Evolutionary conservation across 1,140 invertebrate species (phyloP).

Genomic region (Dolichoris vasculosae): DNA sequence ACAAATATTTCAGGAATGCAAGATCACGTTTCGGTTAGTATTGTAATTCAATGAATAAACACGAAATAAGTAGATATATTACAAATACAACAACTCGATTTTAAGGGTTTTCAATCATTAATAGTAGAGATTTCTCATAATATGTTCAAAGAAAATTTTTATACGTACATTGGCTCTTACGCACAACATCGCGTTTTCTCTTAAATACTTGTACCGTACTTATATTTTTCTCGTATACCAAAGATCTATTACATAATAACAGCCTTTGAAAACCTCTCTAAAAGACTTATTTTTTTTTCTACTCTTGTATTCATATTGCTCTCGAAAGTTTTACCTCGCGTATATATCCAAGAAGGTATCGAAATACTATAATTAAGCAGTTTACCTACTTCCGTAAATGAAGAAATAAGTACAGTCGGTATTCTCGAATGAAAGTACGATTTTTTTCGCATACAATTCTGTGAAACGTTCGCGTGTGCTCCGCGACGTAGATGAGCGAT

Average conservation of each 20-base stretch:
- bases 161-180: background rate
- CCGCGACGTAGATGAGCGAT: background rate
- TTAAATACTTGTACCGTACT: background rate
- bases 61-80: too few relatives aligned
- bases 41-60: too few relatives aligned
- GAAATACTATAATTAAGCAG: background rate
- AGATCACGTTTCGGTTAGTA: too few relatives aligned
- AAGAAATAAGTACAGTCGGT: background rate
- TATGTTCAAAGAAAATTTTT: background rate
- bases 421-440: background rate
- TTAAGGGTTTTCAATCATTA: background rate
- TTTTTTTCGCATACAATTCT: background rate
- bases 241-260: conserved; percentile 11
- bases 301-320: background rate
- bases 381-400: conserved; percentile 1
- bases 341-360: background rate
- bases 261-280: background rate
- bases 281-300: background rate
- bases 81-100: background rate
- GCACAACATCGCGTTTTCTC: background rate
- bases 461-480: too few relatives aligned
- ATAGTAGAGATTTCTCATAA: background rate
- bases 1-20: too few relatives aligned
- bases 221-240: background rate
- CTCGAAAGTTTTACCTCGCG: background rate